These are phyloP conservation scores for Cynaeus angustus DNA, from an alignment of 2,888 invertebrate species.

Conservation along the genomic window DNA sequence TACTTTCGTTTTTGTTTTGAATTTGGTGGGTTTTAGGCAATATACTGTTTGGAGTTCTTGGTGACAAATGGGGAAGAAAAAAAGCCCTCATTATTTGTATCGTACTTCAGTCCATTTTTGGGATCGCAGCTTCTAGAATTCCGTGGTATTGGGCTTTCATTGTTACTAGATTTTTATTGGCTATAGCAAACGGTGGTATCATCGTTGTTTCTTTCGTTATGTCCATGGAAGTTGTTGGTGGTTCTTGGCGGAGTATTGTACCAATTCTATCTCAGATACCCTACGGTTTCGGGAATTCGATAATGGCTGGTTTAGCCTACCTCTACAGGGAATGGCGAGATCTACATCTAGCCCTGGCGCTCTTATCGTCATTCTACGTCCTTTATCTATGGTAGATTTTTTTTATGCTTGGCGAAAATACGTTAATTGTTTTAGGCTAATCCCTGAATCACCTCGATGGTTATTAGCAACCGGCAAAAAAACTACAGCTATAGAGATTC, in stretches of 20 bases:
- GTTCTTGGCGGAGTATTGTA: conserved; percentile 76
- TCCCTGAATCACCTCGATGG: conserved; percentile 80
- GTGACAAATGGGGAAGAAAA: conserved; percentile 78
- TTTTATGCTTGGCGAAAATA: not conserved
- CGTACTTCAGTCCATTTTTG: conserved; percentile 73
- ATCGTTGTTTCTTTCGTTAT: conserved; percentile 80
- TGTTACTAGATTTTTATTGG: conserved; percentile 74
- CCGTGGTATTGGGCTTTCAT: conserved; percentile 75
- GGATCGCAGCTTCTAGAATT: conserved; percentile 73
- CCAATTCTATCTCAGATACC: conserved; percentile 79
- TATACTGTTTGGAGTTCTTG: conserved; percentile 75
- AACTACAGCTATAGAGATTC: conserved; percentile 72
- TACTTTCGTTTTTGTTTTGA: conserved; percentile 12
- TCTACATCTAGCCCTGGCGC: conserved; percentile 75
- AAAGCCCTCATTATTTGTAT: conserved; percentile 75
- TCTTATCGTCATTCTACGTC: conserved; percentile 73
- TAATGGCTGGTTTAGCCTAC: conserved; percentile 76
- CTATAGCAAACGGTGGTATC: conserved; percentile 77
- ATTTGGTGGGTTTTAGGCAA: conserved; percentile 68
- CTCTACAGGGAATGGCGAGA: conserved; percentile 77
- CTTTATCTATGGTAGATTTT: conserved; percentile 72
- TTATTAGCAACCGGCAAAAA: conserved; percentile 74
- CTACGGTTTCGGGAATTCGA: conserved; percentile 76
- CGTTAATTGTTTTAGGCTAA: conserved; percentile 64
- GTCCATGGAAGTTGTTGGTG: conserved; percentile 78